phyloP scores from a whole-genome alignment of 2,113 vertebrate genomes.

The Oplegnathus fasciatus region DNA sequence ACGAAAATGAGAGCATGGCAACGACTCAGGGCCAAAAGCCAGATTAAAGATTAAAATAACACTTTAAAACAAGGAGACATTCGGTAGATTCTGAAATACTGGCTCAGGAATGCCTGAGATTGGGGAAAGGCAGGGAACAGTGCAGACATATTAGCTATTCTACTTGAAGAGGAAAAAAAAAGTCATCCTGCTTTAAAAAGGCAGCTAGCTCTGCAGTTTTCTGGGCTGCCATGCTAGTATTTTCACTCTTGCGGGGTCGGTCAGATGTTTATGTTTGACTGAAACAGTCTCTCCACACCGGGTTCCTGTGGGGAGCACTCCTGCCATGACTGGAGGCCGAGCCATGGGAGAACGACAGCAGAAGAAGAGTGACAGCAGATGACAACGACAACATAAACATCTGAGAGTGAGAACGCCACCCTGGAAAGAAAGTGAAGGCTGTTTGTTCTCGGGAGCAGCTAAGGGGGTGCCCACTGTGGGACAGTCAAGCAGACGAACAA shows the following conservation, averaged over 20 bases:
- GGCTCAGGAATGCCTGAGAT: slow-evolving; percentile 36
- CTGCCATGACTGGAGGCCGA: slow-evolving; percentile 63
- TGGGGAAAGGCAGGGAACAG: neutral
- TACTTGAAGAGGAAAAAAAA: neutral
- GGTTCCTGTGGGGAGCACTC: slow-evolving; percentile 64
- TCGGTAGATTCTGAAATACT: slow-evolving; percentile 6
- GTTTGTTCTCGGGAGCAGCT: slow-evolving; percentile 63
- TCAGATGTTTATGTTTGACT: slow-evolving; percentile 77
- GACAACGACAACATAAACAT: slow-evolving; percentile 71
- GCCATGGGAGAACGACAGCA: slow-evolving; percentile 66
- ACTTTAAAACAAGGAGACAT: slow-evolving; percentile 14
- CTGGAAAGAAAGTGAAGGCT: slow-evolving; percentile 74
- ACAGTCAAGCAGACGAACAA: slow-evolving; percentile 58
- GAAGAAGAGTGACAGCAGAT: slow-evolving; percentile 65
- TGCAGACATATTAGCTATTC: slow-evolving; percentile 8
- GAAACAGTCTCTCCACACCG: slow-evolving; percentile 64
- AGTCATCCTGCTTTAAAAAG: slow-evolving; percentile 11
- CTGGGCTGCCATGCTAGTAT: slow-evolving; percentile 67
- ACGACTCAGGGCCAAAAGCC: slow-evolving; percentile 24
- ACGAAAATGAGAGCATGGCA: slow-evolving; percentile 77
- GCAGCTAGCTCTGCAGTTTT: slow-evolving; percentile 29
- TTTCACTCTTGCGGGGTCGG: slow-evolving; percentile 65
- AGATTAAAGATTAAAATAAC: slow-evolving; percentile 40
- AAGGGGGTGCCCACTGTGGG: slow-evolving; percentile 51
- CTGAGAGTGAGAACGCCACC: slow-evolving; percentile 75